These are phyloP conservation scores for Aphidius gifuensis DNA, from an alignment of 1,140 invertebrate species.

Conservation along the genomic window DNA sequence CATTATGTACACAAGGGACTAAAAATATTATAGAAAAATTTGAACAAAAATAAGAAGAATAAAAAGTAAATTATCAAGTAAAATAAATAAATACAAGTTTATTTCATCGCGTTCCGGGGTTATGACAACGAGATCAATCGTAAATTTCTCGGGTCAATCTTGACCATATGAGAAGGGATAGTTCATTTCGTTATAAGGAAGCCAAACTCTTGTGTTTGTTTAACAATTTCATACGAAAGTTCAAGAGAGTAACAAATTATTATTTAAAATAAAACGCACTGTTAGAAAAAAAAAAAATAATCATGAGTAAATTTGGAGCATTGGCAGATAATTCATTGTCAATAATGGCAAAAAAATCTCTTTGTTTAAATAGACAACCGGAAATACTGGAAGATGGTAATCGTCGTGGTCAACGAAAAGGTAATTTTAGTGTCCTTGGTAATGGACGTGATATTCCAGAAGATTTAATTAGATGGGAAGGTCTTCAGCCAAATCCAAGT, in stretches of 20 bases:
- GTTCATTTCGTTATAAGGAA: too few species aligned
- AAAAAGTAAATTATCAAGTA: too few species aligned
- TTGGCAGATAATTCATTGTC: constrained; percentile 29
- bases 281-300: too few species aligned
- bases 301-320: constrained; percentile 28
- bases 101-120: not conserved
- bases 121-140: constrained; percentile 4
- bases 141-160: not conserved
- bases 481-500: constrained; percentile 30
- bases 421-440: not conserved
- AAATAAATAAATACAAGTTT: too few species aligned
- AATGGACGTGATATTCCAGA: constrained; percentile 1
- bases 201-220: not conserved
- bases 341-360: constrained; percentile 13
- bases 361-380: not conserved
- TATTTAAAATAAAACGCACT: too few species aligned
- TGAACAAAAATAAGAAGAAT: too few species aligned
- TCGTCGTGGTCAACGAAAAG: not conserved
- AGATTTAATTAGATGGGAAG: constrained; percentile 13
- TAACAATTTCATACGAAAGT: not conserved
- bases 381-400: not conserved
- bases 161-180: too few species aligned
- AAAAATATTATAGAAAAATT: too few species aligned
- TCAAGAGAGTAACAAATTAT: too few species aligned
- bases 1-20: too few species aligned